These are phyloP conservation scores for Amblyjoppa proteus DNA, from an alignment of 2,888 invertebrate species.

Conservation along the genomic window DNA sequence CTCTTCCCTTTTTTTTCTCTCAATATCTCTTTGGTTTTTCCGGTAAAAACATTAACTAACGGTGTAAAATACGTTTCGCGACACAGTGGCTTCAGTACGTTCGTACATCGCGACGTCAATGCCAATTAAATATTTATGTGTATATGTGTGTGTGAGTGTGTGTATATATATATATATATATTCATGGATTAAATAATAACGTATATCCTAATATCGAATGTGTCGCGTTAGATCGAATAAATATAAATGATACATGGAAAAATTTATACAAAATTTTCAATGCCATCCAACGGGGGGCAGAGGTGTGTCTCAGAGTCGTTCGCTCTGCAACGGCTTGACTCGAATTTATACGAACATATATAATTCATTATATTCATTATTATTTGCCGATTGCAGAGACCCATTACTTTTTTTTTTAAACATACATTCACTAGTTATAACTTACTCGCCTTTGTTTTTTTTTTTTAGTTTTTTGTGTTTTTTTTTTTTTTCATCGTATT, in stretches of 20 bases:
- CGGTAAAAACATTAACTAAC: conserved; percentile 65
- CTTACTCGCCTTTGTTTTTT: conserved; percentile 63
- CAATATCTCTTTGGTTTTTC: conserved; percentile 51
- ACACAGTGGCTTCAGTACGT: conserved; percentile 7
- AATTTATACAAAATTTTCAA: conserved; percentile 70
- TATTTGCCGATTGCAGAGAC: conserved; percentile 60
- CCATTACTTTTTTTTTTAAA: conserved; percentile 50
- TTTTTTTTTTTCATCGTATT: conserved; percentile 34
- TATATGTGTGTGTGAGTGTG: conserved; percentile 6
- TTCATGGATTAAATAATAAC: conserved; percentile 54
- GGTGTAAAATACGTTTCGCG: conserved; percentile 58
- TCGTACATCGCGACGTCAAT: conserved; percentile 46
- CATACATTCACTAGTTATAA: conserved; percentile 66
- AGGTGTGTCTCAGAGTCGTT: conserved; percentile 29
- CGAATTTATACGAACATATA: conserved; percentile 61
- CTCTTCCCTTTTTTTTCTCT: conserved; percentile 20
- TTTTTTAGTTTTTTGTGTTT: neutral
- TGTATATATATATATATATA: conserved; percentile 50
- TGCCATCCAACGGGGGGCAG: conserved; percentile 41
- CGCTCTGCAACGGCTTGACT: conserved; percentile 67
- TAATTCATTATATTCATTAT: conserved; percentile 49
- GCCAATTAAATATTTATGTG: conserved; percentile 57
- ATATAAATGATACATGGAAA: conserved; percentile 68
- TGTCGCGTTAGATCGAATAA: conserved; percentile 56
- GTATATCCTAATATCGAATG: conserved; percentile 63